These are phyloP conservation scores for Carposina sasakii DNA, from an alignment of 1,140 invertebrate genomes.

Conservation along the genomic window DNA sequence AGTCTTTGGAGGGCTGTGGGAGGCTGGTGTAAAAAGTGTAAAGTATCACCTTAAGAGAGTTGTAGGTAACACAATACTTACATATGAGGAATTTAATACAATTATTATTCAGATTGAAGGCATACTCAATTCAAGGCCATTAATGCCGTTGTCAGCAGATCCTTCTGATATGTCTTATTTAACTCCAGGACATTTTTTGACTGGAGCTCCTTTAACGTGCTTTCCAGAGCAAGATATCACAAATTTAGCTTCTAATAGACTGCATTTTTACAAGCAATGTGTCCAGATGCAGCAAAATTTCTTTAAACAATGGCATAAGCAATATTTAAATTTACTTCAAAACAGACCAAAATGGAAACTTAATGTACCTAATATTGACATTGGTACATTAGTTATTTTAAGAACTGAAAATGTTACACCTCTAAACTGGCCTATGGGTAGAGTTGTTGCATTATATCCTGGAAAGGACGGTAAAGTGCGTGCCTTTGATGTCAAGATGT, in stretches of 20 bases:
- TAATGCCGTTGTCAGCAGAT: no score
- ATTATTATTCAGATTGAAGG: conserved; percentile 14
- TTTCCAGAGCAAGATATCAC: no score
- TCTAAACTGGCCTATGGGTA: conserved; percentile 20
- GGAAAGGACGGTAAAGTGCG: conserved; percentile 16
- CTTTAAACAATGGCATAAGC: conserved; percentile 23
- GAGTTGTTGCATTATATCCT: conserved; percentile 16
- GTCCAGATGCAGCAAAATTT: conserved; percentile 27
- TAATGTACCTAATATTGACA: conserved; percentile 17
- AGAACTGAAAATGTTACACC: conserved; percentile 13
- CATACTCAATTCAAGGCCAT: conserved; percentile 14
- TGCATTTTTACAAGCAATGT: conserved; percentile 22
- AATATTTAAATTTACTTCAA: conserved; percentile 25
- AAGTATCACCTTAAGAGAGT: conserved; percentile 26
- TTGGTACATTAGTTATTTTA: conserved; percentile 23
- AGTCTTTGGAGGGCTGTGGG: conserved; percentile 40
- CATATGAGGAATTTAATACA: conserved; percentile 22
- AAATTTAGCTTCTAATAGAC: no score
- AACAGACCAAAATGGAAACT: conserved; percentile 25
- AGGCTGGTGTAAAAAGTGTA: conserved; percentile 29
- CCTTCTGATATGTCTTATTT: no score
- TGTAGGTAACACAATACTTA: conserved; percentile 18
- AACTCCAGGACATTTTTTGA: no score
- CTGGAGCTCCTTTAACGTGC: no score
- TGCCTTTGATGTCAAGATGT: conserved; percentile 10